Evolutionary conservation across 2,113 vertebrate genomes (phyloP).

Genomic region (Grammomys surdaster): DNA sequence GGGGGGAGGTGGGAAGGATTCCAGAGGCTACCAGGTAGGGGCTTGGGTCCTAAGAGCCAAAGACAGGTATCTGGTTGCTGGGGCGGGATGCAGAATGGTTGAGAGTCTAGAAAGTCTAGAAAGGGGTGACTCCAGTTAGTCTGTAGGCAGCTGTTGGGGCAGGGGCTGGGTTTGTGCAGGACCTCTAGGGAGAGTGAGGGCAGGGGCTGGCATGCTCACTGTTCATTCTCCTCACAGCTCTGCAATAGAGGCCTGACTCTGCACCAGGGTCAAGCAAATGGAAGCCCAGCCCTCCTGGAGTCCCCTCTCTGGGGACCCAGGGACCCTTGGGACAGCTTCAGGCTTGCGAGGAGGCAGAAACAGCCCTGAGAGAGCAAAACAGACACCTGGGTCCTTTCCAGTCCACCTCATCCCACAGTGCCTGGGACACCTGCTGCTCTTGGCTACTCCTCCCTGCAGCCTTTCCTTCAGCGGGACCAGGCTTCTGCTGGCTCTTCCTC

Average conservation of each 20-base stretch:
- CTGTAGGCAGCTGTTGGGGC: neutral
- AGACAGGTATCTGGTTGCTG: neutral
- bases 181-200: neutral
- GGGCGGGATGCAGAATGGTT: neutral
- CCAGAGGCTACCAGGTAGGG: neutral
- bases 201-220: slow-evolving; percentile 39
- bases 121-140: neutral
- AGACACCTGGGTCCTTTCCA: slow-evolving; percentile 61
- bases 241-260: slow-evolving; percentile 54
- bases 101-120: neutral
- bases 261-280: neutral
- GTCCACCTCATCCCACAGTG: neutral
- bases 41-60: neutral
- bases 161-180: neutral
- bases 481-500: neutral
- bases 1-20: neutral
- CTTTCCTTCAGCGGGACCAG: neutral
- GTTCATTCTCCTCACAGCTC: slow-evolving; percentile 61
- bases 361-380: slow-evolving; percentile 21
- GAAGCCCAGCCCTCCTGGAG: neutral
- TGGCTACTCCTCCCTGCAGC: neutral
- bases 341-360: neutral
- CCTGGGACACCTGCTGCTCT: slow-evolving; percentile 17
- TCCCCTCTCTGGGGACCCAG: slow-evolving; percentile 39
- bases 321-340: neutral